Conservation (phyloP, 2,888 invertebrate genomes). For the Chromoteleia sp. region DNA sequence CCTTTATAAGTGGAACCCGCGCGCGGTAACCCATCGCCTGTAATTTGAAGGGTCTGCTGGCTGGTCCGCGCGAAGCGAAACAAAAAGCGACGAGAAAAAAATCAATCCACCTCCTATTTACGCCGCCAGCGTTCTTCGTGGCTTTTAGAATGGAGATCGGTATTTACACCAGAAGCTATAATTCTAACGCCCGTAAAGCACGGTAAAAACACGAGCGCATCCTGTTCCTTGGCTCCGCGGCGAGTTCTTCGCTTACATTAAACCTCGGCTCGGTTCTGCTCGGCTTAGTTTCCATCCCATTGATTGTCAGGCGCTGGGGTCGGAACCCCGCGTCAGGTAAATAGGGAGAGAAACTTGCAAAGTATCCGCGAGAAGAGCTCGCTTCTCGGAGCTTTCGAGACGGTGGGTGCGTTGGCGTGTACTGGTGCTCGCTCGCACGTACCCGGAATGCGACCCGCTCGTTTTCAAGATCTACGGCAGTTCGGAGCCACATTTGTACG, state of each 20-base stretch:
- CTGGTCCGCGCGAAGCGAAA: too few species aligned
- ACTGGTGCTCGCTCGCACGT: constrained; percentile 54
- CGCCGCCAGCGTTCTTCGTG: constrained; percentile 45
- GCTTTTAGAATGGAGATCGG: constrained; percentile 68
- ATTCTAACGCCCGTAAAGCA: constrained; percentile 73
- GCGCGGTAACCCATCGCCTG: too few species aligned
- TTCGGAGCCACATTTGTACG: constrained; percentile 71
- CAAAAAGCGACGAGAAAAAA: constrained; percentile 44
- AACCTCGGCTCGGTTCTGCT: constrained; percentile 78
- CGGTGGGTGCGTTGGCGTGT: constrained; percentile 64
- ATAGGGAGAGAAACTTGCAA: constrained; percentile 81
- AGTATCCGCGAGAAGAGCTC: constrained; percentile 78
- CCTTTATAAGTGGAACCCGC: constrained; percentile 13
- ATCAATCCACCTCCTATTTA: constrained; percentile 67
- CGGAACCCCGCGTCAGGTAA: constrained; percentile 79
- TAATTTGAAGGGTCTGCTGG: constrained; percentile 46
- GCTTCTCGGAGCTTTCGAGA: constrained; percentile 69
- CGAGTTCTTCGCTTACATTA: constrained; percentile 74
- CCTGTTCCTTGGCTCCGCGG: constrained; percentile 50
- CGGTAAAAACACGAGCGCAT: constrained; percentile 73
- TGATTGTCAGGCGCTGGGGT: constrained; percentile 76
- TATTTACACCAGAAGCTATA: constrained; percentile 75
- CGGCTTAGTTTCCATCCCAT: constrained; percentile 81
- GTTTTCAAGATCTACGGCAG: constrained; percentile 71
- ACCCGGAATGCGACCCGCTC: constrained; percentile 65